Percentiles rank a stretch among this genome's conserved stretches.
Conservation (phyloP, 2,113 vertebrate species). For the Tachysurus fulvidraco region DNA sequence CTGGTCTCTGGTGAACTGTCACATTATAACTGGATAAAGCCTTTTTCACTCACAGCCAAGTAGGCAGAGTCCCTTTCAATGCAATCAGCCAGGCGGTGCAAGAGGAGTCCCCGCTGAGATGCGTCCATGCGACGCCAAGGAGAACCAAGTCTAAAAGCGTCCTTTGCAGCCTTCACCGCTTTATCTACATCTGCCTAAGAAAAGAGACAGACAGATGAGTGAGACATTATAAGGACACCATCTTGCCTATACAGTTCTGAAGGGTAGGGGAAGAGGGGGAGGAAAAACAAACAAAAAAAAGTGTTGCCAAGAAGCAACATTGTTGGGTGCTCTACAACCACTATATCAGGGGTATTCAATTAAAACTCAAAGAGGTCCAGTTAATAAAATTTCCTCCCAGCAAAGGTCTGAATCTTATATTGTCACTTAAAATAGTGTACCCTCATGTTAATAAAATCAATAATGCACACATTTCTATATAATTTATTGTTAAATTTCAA, state of each 20-base stretch:
- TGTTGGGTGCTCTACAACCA: not conserved
- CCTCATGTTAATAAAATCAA: no score
- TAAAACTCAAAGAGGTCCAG: no score
- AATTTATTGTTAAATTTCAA: no score
- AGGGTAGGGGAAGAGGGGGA: no score
- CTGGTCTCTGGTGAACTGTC: no score
- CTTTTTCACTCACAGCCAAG: slow-evolving; percentile 79
- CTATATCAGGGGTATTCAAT: no score
- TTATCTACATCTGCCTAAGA: slow-evolving; percentile 87
- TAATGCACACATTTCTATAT: no score
- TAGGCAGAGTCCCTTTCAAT: slow-evolving; percentile 89
- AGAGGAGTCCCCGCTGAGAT: slow-evolving; percentile 83
- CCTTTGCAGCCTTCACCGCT: slow-evolving; percentile 84
- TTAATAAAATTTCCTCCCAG: no score
- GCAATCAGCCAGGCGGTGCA: slow-evolving; percentile 83
- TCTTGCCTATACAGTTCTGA: not conserved
- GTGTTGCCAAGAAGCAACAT: not conserved
- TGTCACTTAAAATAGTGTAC: no score
- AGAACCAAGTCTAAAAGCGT: slow-evolving; percentile 88
- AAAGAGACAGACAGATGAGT: not conserved
- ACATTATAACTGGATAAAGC: not conserved
- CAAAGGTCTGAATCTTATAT: no score
- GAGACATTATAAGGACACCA: not conserved
- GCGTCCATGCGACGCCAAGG: slow-evolving; percentile 94
- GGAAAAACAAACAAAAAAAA: not conserved